phyloP scores from a whole-genome alignment of 2,797 vertebrate genomes.

The Liasis olivaceus region DNA sequence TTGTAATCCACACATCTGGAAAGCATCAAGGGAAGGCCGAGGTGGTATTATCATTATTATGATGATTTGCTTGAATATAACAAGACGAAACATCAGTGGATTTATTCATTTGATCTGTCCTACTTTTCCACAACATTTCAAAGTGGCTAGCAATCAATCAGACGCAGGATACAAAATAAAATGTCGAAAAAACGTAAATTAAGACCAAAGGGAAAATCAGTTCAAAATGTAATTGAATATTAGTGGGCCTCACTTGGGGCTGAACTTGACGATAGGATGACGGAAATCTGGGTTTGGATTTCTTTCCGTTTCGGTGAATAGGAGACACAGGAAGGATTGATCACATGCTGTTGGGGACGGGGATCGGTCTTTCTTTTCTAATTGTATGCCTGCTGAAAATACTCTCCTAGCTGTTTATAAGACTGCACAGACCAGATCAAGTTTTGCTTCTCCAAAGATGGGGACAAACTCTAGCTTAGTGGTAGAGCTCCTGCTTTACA shows the following conservation, averaged over 20 bases:
- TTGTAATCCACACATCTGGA: neutral
- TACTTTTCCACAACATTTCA: neutral
- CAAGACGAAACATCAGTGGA: neutral
- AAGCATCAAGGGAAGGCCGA: neutral
- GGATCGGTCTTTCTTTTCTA: neutral
- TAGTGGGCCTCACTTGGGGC: neutral
- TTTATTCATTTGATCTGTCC: neutral
- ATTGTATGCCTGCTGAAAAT: neutral
- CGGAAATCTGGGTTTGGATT: neutral
- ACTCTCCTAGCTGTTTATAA: too few species aligned
- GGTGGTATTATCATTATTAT: neutral
- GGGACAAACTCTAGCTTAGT: neutral
- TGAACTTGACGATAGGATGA: neutral
- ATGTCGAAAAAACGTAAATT: neutral
- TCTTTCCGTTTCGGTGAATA: neutral
- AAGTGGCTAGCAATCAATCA: neutral
- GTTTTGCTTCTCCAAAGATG: neutral
- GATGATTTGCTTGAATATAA: neutral
- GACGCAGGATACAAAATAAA: neutral
- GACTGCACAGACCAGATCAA: neutral
- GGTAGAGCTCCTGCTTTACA: neutral
- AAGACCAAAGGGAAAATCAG: neutral
- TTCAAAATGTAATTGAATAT: neutral
- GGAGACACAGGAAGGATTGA: neutral
- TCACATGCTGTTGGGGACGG: too few species aligned